Evolutionary conservation across 2,888 invertebrate species (phyloP).

Genomic region (Harpalus rufipes): DNA sequence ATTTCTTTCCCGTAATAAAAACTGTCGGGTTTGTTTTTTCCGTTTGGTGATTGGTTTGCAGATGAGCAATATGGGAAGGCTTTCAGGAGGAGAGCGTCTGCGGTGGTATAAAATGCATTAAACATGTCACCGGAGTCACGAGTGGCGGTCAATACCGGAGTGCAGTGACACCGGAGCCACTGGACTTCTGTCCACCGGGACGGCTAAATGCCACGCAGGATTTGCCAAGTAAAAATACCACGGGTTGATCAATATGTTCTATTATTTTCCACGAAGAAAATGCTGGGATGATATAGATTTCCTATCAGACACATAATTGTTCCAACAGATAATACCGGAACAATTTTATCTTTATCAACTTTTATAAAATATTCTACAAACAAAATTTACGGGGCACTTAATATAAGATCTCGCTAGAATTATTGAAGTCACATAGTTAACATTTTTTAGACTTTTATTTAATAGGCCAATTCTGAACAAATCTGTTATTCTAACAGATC

Average conservation of each 20-base stretch:
- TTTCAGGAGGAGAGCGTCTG: constrained; percentile 34
- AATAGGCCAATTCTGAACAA: no score
- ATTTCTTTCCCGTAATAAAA: constrained; percentile 7
- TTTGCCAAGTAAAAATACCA: constrained; percentile 49
- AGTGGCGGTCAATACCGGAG: constrained; percentile 46
- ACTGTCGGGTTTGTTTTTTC: not conserved
- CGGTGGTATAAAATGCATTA: constrained; percentile 61
- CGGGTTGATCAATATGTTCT: not conserved
- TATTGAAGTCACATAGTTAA: no score
- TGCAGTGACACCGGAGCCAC: constrained; percentile 53
- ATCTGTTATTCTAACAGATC: no score
- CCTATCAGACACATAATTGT: no score
- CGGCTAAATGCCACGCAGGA: constrained; percentile 53
- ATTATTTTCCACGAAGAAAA: no score
- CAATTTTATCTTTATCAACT: no score
- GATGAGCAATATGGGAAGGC: constrained; percentile 36
- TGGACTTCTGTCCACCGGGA: constrained; percentile 30
- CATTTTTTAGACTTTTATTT: no score
- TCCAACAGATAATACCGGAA: no score
- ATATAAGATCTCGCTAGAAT: no score
- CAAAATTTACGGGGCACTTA: no score
- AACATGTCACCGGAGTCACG: constrained; percentile 57
- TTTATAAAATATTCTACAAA: no score
- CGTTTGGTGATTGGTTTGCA: constrained; percentile 25
- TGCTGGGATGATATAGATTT: no score